These are phyloP conservation scores for Laupala kohalensis DNA, from an alignment of 1,140 invertebrate genomes.

Conservation along the genomic window DNA sequence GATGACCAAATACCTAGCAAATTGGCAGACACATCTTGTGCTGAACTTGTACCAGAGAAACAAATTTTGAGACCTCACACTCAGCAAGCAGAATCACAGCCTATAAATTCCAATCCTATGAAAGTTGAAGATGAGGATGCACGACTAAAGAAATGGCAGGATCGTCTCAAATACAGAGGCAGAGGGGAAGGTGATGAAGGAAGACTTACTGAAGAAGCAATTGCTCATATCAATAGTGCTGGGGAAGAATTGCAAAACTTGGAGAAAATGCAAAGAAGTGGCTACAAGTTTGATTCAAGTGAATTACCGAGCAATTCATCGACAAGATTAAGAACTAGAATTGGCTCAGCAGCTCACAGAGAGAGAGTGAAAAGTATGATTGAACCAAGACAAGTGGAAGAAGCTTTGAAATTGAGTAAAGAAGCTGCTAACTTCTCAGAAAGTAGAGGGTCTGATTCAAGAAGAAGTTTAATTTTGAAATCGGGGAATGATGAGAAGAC, in stretches of 20 bases:
- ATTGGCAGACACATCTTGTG: conserved; percentile 26
- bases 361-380: conserved; percentile 35
- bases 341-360: not conserved
- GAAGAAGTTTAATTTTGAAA: not conserved
- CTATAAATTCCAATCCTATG: conserved; percentile 18
- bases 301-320: conserved; percentile 17
- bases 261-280: not conserved
- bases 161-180: conserved; percentile 37
- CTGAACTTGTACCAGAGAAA: conserved; percentile 36
- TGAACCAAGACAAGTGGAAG: conserved; percentile 30
- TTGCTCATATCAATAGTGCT: conserved; percentile 29
- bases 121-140: conserved; percentile 41
- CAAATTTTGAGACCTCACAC: conserved; percentile 35
- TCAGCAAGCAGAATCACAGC: conserved; percentile 28
- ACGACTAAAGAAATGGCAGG: conserved; percentile 47
- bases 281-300: conserved; percentile 18
- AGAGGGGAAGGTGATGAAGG: conserved; percentile 20
- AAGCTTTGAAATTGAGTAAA: conserved; percentile 16
- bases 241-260: conserved; percentile 32
- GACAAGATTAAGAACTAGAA: not conserved
- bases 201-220: conserved; percentile 20
- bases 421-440: conserved; percentile 5
- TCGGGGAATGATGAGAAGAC: not conserved
- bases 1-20: conserved; percentile 6
- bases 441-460: not conserved